Evolutionary conservation across 2,888 invertebrate species (phyloP), one percentile per base, ranked within the genome.

Genomic region (Merodon equestris): DNA sequence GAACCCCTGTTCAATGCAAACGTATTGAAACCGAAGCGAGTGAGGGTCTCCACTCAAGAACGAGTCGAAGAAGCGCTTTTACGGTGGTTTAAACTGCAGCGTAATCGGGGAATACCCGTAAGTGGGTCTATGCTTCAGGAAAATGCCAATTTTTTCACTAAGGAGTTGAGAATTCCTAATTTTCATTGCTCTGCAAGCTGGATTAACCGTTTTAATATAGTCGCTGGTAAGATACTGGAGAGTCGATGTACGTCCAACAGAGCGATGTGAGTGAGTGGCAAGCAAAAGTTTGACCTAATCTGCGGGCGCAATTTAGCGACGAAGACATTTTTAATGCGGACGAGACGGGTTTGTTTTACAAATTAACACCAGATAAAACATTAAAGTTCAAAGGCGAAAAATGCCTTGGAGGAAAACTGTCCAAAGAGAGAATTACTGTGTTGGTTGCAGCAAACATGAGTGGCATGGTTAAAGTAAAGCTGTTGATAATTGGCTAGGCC

Each of bases 11-110:
- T 27, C 50, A 50, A 50, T 50, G 50, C 50, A 50, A 50, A 50
- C 27, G 27, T n/a, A 13, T 45, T 40, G 40, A 40, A 40, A 9
- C 36, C 36, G 36, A 36, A 36, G 9, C 36, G 36, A 9, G 38
- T n/a, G n/a, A n/a, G n/a, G n/a, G n/a, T n/a, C n/a, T n/a, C n/a
- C n/a, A n/a, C n/a, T n/a, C n/a, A n/a, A n/a, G n/a, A n/a, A n/a
- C n/a, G n/a, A 4, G 27, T 27, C 7, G 27, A 27, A 27, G 47
- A 47, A 9, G 48, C 27, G n/a, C 48, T 34, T 34, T 36, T 14
- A 51, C 50, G 34, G 51, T 51, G 36, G 36, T 51, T 51, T 51
- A 51, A 51, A 51, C 51, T 51, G 51, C 51, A 36, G 51, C 36
- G 27, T 51, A 51, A 51, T 51, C 51, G 51, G 51, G 36, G 51